These are phyloP conservation scores for Sesia apiformis DNA, from an alignment of 2,888 invertebrate species.

Conservation along the genomic window DNA sequence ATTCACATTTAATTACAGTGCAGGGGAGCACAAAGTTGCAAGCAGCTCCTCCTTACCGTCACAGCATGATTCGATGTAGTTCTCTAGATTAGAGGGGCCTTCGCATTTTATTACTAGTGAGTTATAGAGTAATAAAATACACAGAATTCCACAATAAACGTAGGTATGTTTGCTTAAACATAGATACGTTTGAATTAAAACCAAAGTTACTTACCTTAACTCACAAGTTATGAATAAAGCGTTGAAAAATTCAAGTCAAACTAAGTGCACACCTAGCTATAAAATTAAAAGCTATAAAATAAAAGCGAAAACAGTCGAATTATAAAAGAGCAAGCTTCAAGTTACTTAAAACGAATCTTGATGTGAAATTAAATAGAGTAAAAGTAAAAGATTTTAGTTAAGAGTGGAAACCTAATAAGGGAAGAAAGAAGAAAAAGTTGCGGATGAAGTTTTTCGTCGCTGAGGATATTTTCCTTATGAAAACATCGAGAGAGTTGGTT, in stretches of 20 bases:
- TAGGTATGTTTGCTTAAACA: no score
- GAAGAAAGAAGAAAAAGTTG: slow-evolving; percentile 43
- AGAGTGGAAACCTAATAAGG: slow-evolving; percentile 51
- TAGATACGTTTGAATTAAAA: no score
- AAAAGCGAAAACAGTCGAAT: not conserved
- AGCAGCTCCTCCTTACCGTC: slow-evolving; percentile 4
- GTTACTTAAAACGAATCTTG: slow-evolving; percentile 9
- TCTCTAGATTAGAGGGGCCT: no score
- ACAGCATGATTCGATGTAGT: no score
- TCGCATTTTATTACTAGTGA: no score
- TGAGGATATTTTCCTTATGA: slow-evolving; percentile 50
- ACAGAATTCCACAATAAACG: no score
- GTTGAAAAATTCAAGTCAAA: not conserved
- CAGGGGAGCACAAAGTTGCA: slow-evolving; percentile 21
- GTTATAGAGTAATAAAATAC: no score
- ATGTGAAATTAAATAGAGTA: slow-evolving; percentile 40
- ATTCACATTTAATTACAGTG: slow-evolving; percentile 41
- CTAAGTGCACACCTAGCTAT: not conserved
- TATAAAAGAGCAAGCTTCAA: no score
- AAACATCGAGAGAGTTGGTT: slow-evolving; percentile 42
- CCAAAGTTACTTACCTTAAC: no score
- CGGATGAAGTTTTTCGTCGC: slow-evolving; percentile 49
- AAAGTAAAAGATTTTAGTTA: slow-evolving; percentile 47
- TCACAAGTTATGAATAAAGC: not conserved
- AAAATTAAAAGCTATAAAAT: not conserved